phyloP scores from a whole-genome alignment of 2,797 vertebrate genomes.

The Neostethus bicornis region DNA sequence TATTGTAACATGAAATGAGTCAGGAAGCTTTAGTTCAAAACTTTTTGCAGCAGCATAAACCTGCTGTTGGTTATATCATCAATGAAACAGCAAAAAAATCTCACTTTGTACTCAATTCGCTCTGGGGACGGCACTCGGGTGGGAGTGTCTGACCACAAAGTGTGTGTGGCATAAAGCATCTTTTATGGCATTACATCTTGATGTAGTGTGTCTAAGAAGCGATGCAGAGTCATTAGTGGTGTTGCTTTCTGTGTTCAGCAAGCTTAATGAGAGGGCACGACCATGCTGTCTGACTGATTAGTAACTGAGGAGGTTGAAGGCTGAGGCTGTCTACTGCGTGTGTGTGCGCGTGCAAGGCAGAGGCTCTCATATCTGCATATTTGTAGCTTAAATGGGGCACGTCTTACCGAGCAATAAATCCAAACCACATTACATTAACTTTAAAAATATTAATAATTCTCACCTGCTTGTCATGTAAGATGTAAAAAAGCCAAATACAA shows the following conservation, averaged over 20 bases:
- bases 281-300: slow-evolving; percentile 57
- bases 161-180: slow-evolving; percentile 12
- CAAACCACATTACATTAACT: background rate
- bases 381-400: background rate
- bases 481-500: slow-evolving; percentile 1
- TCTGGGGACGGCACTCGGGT: slow-evolving; percentile 39
- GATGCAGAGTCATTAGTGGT: slow-evolving; percentile 57
- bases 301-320: slow-evolving; percentile 42
- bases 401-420: background rate
- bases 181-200: slow-evolving; percentile 22
- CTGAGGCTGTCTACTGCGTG: slow-evolving; percentile 25
- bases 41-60: too few species aligned
- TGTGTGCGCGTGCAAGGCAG: background rate
- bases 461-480: background rate
- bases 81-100: slow-evolving; percentile 6
- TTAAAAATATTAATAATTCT: background rate
- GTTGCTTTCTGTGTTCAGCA: slow-evolving; percentile 51
- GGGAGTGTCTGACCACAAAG: slow-evolving; percentile 22
- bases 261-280: slow-evolving; percentile 58
- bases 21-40: slow-evolving; percentile 25
- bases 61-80: slow-evolving; percentile 8
- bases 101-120: slow-evolving; percentile 34
- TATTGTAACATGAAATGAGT: slow-evolving; percentile 8
- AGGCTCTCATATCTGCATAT: slow-evolving; percentile 3
- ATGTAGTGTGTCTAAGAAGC: slow-evolving; percentile 37